phyloP scores from a whole-genome alignment of 1,140 invertebrate species.

The Lanistes nyassanus region DNA sequence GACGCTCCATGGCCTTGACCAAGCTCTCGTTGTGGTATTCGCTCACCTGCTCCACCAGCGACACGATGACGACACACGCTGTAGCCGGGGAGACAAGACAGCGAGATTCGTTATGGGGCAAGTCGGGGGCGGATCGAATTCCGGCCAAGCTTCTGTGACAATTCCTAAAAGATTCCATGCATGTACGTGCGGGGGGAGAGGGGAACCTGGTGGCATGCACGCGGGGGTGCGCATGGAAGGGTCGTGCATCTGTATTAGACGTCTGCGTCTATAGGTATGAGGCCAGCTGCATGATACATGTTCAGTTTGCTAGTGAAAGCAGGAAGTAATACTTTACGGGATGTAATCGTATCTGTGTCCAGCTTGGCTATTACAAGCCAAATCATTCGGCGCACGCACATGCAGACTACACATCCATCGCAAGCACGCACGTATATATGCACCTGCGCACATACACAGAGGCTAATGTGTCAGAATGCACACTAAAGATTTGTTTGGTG shows the following conservation, averaged over 20 bases:
- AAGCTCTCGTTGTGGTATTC: constrained; percentile 59
- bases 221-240: background rate
- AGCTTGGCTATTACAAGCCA: background rate
- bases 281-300: too few species aligned
- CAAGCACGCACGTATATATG: too few species aligned
- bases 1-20: constrained; percentile 40
- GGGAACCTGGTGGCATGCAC: background rate
- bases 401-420: background rate
- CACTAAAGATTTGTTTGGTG: too few species aligned
- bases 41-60: constrained; percentile 54
- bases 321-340: too few species aligned
- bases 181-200: too few species aligned
- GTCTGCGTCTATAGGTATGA: background rate
- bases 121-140: too few species aligned
- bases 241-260: background rate
- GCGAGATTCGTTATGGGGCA: background rate
- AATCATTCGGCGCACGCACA: background rate
- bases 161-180: background rate
- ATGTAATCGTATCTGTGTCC: background rate
- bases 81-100: background rate
- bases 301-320: too few species aligned
- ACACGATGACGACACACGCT: constrained; percentile 59
- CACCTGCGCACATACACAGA: too few species aligned
- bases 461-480: too few species aligned
- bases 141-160: too few species aligned